Evolutionary conservation across 2,797 vertebrate species (phyloP), one percentile per base, ranked within the genome.

Genomic region (Chanos chanos): DNA sequence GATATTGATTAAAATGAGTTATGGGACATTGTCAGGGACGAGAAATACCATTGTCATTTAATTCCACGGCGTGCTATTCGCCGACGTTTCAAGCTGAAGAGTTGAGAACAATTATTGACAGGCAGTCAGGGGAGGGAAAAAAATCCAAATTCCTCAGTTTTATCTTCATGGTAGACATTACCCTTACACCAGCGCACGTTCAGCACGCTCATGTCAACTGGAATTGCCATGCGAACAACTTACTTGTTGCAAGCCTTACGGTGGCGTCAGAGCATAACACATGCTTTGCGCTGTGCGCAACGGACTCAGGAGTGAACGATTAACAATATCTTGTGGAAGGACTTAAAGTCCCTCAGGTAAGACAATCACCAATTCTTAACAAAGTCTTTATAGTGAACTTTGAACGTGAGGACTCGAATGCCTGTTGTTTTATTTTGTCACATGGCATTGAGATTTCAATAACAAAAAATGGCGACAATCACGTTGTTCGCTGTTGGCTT

Each of bases 381-480:
- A 25, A 51, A 31, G 22, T 25, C 45, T 2, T n/a, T 28, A 1
- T 7, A 10, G 7, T 44, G 37, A 62, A 62, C 52, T 61, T 72
- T 57, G 30, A 54, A 49, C 40, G 57, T 75, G 59, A 75, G 72
- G 73, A 87, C 80, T 89, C 89, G 88, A 89, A 92, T 92, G 89
- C 83, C 76, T 89, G 79, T 70, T 76, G 58, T 77, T 70, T 69
- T 68, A 72, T 81, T 86, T 85, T 88, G 93, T 94, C 94, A 96
- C 94, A 94, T 94, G 94, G 92, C 89, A 89, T 72, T 81, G 87
- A 89, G 88, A 89, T 89, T 91, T 92, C 88, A 93, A 94, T 94
- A 93, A 94, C 93, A 95, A 94, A 94, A 95, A 91, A 96, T 96
- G 94, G 94, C 94, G 94, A 90, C 93, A 91, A 87, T 94, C 93